phyloP scores from a whole-genome alignment of 2,113 vertebrate genomes.

The Zosterops hypoxanthus region DNA sequence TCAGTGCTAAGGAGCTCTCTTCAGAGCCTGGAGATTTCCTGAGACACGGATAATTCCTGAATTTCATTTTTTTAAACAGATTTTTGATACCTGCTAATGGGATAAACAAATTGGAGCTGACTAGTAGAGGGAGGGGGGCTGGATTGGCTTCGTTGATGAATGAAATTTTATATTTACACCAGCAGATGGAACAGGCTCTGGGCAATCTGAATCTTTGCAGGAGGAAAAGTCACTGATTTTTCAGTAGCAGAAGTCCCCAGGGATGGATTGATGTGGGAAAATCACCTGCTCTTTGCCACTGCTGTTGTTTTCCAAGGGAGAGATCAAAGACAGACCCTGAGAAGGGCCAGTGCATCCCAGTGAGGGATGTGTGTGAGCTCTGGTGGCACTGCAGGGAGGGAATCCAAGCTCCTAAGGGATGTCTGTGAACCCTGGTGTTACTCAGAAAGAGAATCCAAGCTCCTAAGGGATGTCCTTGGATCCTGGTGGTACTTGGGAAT shows the following conservation, averaged over 20 bases:
- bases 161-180: not conserved
- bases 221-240: not conserved
- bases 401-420: not conserved
- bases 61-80: not conserved
- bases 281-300: not conserved
- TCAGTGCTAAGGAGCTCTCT: not conserved
- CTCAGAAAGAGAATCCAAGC: no score
- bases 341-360: not conserved
- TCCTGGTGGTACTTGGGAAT: no score
- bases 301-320: not conserved
- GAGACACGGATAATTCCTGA: not conserved
- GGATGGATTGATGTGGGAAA: not conserved
- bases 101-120: not conserved
- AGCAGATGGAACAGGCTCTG: not conserved
- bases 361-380: not conserved
- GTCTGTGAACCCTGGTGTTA: no score
- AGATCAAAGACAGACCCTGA: not conserved
- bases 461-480: no score
- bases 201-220: not conserved
- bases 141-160: not conserved
- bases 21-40: not conserved
- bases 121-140: not conserved
- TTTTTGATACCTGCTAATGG: not conserved
- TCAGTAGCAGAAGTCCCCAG: not conserved
- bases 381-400: not conserved